These are phyloP conservation scores for Arrhamphus sclerolepis DNA, from an alignment of 2,797 vertebrate genomes.

Conservation along the genomic window DNA sequence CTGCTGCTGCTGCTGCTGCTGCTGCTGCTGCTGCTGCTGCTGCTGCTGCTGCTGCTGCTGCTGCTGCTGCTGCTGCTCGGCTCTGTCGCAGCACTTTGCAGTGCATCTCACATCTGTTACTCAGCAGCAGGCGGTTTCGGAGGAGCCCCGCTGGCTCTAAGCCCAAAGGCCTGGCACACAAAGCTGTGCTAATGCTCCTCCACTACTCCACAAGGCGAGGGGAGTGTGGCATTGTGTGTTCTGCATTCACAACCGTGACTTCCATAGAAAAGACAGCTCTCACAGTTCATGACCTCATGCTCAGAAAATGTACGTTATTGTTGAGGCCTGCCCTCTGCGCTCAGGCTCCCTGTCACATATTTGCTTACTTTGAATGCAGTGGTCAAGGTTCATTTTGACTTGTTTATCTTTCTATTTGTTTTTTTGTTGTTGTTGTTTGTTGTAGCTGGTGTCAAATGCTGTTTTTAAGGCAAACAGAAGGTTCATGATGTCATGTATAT, in stretches of 20 bases:
- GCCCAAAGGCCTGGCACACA: constrained; percentile 36
- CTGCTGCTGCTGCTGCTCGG: constrained; percentile 30
- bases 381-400: too few species aligned
- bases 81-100: constrained; percentile 54
- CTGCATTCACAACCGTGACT: constrained; percentile 39
- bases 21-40: too few species aligned
- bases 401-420: too few species aligned
- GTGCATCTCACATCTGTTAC: constrained; percentile 59
- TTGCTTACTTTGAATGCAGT: neutral
- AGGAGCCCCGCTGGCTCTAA: constrained; percentile 39
- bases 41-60: constrained; percentile 34
- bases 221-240: constrained; percentile 30
- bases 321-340: constrained; percentile 19
- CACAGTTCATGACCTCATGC: constrained; percentile 45
- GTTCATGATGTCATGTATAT: neutral
- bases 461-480: neutral
- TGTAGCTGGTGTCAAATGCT: constrained; percentile 6
- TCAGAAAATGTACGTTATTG: constrained; percentile 32
- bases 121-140: constrained; percentile 36
- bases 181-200: constrained; percentile 50
- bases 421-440: too few species aligned
- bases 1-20: too few species aligned
- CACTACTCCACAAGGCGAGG: constrained; percentile 34
- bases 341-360: constrained; percentile 16
- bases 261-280: constrained; percentile 37